Conservation (phyloP, 2,113 vertebrate species). For the Mormoops blainvillei region DNA sequence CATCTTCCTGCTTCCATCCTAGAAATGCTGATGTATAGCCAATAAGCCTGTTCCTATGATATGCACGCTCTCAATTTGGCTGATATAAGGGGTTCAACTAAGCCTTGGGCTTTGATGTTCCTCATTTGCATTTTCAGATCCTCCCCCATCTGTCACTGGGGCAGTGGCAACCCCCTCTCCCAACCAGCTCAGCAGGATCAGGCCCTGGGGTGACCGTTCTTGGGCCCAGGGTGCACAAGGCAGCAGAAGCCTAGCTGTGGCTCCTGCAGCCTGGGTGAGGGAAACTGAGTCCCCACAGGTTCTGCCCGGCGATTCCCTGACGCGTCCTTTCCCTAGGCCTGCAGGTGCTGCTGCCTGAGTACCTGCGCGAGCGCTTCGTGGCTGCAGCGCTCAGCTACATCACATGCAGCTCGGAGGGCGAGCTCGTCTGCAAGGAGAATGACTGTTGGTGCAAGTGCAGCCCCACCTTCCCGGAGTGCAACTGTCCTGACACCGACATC, state of each 20-base stretch:
- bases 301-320: neutral
- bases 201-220: neutral
- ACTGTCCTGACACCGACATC: constrained; percentile 93
- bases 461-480: constrained; percentile 90
- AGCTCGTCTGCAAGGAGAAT: constrained; percentile 90
- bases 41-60: neutral
- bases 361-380: constrained; percentile 92
- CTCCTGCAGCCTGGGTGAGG: neutral
- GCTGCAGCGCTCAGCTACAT: constrained; percentile 96
- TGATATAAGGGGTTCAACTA: neutral
- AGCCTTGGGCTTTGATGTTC: constrained; percentile 37
- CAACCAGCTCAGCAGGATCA: neutral
- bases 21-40: constrained; percentile 26
- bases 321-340: constrained; percentile 81
- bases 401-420: constrained; percentile 93
- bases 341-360: constrained; percentile 92
- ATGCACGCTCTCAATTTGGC: constrained; percentile 16
- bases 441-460: constrained; percentile 96
- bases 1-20: neutral
- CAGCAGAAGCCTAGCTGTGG: neutral
- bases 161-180: neutral
- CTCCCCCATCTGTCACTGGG: neutral
- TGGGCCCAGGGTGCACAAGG: neutral
- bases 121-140: constrained; percentile 22
- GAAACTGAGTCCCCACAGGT: neutral